These are phyloP conservation scores for Stenurella melanura DNA, from an alignment of 2,888 invertebrate genomes.

Conservation along the genomic window DNA sequence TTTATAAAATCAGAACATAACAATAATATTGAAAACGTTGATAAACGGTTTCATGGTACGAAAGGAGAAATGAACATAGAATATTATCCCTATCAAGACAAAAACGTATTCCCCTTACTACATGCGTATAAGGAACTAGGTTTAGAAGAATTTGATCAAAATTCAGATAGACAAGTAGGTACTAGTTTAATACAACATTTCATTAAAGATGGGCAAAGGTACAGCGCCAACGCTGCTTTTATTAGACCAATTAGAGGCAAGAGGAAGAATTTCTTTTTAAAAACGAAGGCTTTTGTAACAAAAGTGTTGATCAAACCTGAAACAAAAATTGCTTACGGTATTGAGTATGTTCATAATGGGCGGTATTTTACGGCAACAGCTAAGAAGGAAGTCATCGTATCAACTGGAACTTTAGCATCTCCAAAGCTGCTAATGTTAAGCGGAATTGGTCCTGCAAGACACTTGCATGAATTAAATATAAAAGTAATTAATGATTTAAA, in stretches of 20 bases:
- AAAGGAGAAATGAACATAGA: conserved; percentile 80
- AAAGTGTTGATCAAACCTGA: conserved; percentile 76
- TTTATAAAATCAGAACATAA: conserved; percentile 83
- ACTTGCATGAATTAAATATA: conserved; percentile 37
- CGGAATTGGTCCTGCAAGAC: conserved; percentile 46
- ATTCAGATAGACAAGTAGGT: conserved; percentile 75
- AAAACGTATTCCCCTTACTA: conserved; percentile 76
- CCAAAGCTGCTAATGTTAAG: conserved; percentile 48
- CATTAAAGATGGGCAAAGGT: conserved; percentile 76
- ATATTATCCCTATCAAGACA: conserved; percentile 78
- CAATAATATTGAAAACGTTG: conserved; percentile 20
- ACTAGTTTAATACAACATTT: conserved; percentile 71
- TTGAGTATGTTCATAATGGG: conserved; percentile 74
- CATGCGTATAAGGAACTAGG: conserved; percentile 74
- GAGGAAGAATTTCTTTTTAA: conserved; percentile 74
- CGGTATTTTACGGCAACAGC: conserved; percentile 72
- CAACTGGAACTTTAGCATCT: conserved; percentile 71
- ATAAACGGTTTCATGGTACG: conserved; percentile 53
- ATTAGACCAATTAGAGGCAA: conserved; percentile 78
- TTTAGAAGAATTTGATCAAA: conserved; percentile 71
- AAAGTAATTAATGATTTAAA: conserved; percentile 33
- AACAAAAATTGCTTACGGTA: conserved; percentile 73
- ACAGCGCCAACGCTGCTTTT: conserved; percentile 79
- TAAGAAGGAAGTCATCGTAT: conserved; percentile 78
- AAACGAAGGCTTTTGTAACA: conserved; percentile 75